Conservation (phyloP, 2,888 invertebrate species). For the Agrotis segetum region DNA sequence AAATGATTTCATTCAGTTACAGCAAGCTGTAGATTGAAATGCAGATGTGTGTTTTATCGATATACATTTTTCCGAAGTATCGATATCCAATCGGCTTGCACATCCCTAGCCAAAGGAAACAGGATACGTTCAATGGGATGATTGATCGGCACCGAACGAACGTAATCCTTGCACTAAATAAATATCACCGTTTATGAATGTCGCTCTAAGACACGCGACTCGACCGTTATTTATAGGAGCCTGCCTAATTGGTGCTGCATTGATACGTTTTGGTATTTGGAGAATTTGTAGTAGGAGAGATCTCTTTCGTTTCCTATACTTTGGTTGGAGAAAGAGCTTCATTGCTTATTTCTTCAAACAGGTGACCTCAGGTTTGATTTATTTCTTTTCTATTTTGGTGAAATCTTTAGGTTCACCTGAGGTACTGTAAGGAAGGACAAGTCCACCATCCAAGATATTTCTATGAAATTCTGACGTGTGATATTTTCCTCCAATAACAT, state of each 20-base stretch:
- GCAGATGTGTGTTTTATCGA: slow-evolving; percentile 34
- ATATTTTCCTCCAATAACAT: slow-evolving; percentile 13
- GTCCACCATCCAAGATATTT: background rate
- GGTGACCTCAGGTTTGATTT: background rate
- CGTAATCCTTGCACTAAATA: slow-evolving; percentile 89
- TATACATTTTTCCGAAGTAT: slow-evolving; percentile 50
- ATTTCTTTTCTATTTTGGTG: background rate
- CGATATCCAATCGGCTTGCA: slow-evolving; percentile 69
- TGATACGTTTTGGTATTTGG: slow-evolving; percentile 22
- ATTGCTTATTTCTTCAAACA: background rate
- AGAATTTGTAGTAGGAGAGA: background rate
- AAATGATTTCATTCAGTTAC: slow-evolving; percentile 5
- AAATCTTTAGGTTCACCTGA: background rate
- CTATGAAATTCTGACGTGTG: background rate
- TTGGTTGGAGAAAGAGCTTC: background rate
- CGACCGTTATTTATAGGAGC: slow-evolving; percentile 60
- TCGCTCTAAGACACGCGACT: slow-evolving; percentile 65
- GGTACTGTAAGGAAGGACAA: background rate
- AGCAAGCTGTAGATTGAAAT: background rate
- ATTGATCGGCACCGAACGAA: slow-evolving; percentile 89
- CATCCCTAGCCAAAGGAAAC: slow-evolving; percentile 86
- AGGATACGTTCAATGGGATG: slow-evolving; percentile 91
- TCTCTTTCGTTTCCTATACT: background rate
- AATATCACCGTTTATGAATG: slow-evolving; percentile 79
- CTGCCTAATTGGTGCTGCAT: slow-evolving; percentile 49